A percentile compares a stretch with the other conserved stretches of the same genome.
Conservation (phyloP, 1,140 invertebrate species). For the Neodiprion virginianus region DNA sequence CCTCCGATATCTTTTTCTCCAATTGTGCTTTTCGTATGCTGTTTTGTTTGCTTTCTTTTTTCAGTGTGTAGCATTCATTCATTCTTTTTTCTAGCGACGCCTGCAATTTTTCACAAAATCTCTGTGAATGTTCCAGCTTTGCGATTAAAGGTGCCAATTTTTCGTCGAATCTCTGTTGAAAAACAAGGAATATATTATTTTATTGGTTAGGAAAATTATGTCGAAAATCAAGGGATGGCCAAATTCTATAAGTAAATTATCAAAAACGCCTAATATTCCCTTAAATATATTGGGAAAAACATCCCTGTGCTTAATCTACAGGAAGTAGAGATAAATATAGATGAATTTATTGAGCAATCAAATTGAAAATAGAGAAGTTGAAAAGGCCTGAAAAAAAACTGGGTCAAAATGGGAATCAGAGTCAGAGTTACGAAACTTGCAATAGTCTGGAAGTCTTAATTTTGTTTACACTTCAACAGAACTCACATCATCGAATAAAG, state of each 20-base stretch:
- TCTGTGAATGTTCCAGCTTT: conserved; percentile 46
- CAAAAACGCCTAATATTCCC: no score
- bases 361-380: not conserved
- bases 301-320: no score
- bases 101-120: conserved; percentile 49
- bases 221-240: not conserved
- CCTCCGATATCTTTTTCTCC: conserved; percentile 59
- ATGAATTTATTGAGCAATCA: no score
- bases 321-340: not conserved
- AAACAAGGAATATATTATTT: not conserved
- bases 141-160: conserved; percentile 45
- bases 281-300: no score
- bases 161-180: conserved; percentile 43
- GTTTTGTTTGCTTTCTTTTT: conserved; percentile 49
- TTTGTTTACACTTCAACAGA: not conserved
- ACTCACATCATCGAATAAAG: conserved; percentile 38
- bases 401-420: not conserved
- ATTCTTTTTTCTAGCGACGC: conserved; percentile 43
- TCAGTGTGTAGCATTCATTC: conserved; percentile 44
- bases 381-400: not conserved
- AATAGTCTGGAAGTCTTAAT: not conserved
- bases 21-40: conserved; percentile 47
- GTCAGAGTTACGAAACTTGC: not conserved
- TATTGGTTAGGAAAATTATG: not conserved
- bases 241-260: not conserved